Evolutionary conservation across 2,113 vertebrate species (phyloP).

Genomic region (Picathartes gymnocephalus): DNA sequence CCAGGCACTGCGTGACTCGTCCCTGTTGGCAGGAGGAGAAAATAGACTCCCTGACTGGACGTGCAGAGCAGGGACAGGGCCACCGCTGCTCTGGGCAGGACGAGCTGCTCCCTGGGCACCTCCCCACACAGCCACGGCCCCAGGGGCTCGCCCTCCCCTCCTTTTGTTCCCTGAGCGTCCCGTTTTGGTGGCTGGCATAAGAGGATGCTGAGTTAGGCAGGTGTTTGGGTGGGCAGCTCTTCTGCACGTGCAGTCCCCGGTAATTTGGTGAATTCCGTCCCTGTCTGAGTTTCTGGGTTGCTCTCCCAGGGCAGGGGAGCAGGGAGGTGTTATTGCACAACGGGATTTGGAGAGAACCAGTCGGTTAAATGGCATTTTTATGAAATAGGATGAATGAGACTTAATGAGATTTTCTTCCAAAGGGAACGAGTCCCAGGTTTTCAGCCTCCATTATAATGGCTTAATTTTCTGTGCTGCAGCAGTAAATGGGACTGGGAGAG

Average conservation of each 20-base stretch:
- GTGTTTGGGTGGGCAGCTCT: background rate
- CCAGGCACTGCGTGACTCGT: constrained; percentile 1
- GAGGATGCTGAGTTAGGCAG: background rate
- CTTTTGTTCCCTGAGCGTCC: background rate
- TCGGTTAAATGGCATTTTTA: background rate
- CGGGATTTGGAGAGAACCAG: background rate
- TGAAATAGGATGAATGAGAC: background rate
- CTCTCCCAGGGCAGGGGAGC: background rate
- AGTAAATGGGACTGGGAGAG: background rate
- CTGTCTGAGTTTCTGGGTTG: background rate
- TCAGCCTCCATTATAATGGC: background rate
- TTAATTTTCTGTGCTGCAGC: background rate
- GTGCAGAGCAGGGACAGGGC: background rate
- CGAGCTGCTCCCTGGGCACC: background rate
- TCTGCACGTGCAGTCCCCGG: accelerated
- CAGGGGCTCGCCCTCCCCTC: background rate
- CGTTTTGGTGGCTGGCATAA: background rate
- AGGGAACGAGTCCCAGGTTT: background rate
- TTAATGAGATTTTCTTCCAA: background rate
- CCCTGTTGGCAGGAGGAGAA: constrained; percentile 7
- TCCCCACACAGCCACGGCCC: background rate
- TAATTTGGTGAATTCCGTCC: background rate
- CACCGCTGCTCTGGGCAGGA: background rate
- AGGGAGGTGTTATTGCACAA: background rate
- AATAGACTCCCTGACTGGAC: constrained; percentile 27